Evolutionary conservation across 2,888 invertebrate genomes (phyloP), one percentile per base, ranked within the genome.

Genomic region (Ashinkailepas kermadecensis): DNA sequence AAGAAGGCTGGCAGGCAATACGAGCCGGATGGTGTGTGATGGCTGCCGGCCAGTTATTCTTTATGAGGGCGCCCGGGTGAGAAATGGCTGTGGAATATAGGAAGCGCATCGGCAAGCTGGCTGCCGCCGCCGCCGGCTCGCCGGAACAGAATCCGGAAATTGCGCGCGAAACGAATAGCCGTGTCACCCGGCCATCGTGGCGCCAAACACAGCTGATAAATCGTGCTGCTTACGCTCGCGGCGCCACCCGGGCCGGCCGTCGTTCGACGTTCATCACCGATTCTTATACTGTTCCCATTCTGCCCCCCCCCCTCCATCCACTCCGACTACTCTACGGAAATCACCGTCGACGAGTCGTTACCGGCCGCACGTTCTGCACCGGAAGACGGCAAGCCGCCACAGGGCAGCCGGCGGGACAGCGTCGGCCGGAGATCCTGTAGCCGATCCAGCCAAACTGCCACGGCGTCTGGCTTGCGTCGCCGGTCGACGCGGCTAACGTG

Each of bases 1-100:
- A 70, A 70, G 70, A 70, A 25, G 70, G 70, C 70, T 70, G 70
- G 70, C 70, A 70, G 70, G 70, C 70, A 70, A 70, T 70, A 70
- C 70, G 11, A 6, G 15, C 70, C 70, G 70, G 70, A 39, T 25
- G 70, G 39, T 70, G 70, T 13, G 70, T 70, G 70, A 39, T 13
- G 39, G 18, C 13, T 7, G 12, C 0, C 70, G 70, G 70, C 70
- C 70, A 70, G 70, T 39, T 70, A 70, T 70, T 70, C 70, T 70
- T 70, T 70, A 70, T 70, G 70, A 70, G 70, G 15, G 70, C 25
- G 39, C 70, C 13, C 70, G 70, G 39, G 8, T 70, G 70, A 70
- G 39, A 70, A 70, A 70, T 70, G 70, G 70, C 70, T 23, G 70
- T 15, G 15, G 70, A 70, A 70, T 70, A 70, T 25, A 39, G 39